Evolutionary conservation across 2,888 invertebrate genomes (phyloP).

Genomic region (Volucella bombylans): DNA sequence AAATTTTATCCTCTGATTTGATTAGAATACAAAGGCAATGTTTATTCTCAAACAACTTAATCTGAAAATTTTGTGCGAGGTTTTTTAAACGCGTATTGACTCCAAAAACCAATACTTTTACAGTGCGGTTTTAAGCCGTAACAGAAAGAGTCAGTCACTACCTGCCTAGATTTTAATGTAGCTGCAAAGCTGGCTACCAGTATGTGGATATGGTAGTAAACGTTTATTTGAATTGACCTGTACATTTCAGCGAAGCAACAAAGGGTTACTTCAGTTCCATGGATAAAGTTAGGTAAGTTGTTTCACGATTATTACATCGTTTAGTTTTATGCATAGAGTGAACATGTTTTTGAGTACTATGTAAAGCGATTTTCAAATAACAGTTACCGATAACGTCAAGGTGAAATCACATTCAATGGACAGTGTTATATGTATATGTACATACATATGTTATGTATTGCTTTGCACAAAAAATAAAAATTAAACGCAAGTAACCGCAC

Average conservation of each 20-base stretch:
- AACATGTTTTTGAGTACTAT: conserved; percentile 36
- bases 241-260: conserved; percentile 49
- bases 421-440: not conserved
- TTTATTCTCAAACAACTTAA: too few species aligned
- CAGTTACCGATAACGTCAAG: conserved; percentile 1
- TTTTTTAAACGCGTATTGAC: too few species aligned
- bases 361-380: conserved; percentile 42
- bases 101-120: too few species aligned
- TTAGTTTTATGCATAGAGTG: conserved; percentile 58
- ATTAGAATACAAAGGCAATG: too few species aligned
- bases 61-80: too few species aligned
- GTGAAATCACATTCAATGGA: not conserved
- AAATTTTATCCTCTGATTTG: too few species aligned
- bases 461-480: too few species aligned
- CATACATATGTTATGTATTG: not conserved
- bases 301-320: conserved; percentile 56
- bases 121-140: too few species aligned
- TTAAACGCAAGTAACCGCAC: too few species aligned
- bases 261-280: conserved; percentile 23
- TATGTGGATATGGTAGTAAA: conserved; percentile 20
- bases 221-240: conserved; percentile 62
- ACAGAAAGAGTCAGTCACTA: too few species aligned
- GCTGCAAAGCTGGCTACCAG: too few species aligned
- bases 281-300: conserved; percentile 50
- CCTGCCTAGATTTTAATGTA: too few species aligned